Base-by-base conservation (phyloP, 2,113 vertebrate genomes). In the Nyctereutes procyonoides region DNA sequence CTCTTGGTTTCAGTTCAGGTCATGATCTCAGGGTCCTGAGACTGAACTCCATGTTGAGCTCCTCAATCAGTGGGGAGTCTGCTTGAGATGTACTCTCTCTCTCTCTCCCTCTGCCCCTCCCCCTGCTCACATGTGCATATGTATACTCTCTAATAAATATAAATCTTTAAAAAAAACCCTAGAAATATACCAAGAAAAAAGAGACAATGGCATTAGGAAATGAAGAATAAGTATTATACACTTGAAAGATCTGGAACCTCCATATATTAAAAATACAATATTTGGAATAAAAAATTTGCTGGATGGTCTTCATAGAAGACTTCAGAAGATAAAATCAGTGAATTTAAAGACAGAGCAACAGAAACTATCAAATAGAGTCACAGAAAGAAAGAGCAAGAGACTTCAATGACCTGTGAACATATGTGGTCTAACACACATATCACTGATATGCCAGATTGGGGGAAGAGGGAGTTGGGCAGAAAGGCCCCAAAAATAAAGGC, bases 341-440 rank as follows among this genome's bases (percentile, higher is more conserved):
- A 76, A 62, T n/a, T 16, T 15, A 48, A 62, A n/a, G 38, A 51
- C 28, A 62, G 13, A 62, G 28, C 56, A 76, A 73, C 8, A 60
- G 17, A 74, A 48, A 60, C 35, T 38, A 43, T 11, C 19, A 74
- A 88, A 48, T 3, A 4, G 8, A 48, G 17, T 32, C 26, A 76
- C 38, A 76, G 28, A n/a, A 51, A 71, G 51, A 48, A 48, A 43
- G 43, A 73, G 38, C 51, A 51, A 7, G 26, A 24, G 35, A 92
- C 22, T 28, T 48, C 9, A 1, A 5, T 0, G 20, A 24, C 1
- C 0, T 17, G 19, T 0, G 22, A 35, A 20, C 8, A 26, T 2
- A 1, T 16, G 28, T 5, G 48, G 48, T 48, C 8, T 62, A 16
- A 76, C 28, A 48, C 55, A 48, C 55, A 2, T n/a, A 10, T 73